phyloP scores from a whole-genome alignment of 2,113 vertebrate species.

The Mustelus asterias region DNA sequence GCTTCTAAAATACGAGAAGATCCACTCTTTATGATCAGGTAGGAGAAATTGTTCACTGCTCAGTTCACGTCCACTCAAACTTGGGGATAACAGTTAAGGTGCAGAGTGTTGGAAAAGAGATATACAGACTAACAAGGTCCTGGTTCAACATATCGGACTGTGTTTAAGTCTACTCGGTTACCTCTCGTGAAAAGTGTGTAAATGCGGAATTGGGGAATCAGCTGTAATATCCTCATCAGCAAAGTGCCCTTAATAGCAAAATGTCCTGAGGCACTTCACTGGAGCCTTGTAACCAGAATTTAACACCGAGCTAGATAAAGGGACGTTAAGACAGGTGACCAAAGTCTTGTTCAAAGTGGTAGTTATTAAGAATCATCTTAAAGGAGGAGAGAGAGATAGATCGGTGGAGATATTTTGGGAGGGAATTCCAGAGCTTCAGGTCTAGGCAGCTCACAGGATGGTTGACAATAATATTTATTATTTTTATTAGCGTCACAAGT shows the following conservation, averaged over 20 bases:
- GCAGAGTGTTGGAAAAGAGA: not conserved
- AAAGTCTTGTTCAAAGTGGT: not conserved
- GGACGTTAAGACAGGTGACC: not conserved
- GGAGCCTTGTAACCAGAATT: not conserved
- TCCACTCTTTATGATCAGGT: slow-evolving; percentile 90
- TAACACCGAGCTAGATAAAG: not conserved
- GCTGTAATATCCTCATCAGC: not conserved
- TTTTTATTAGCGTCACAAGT: too few relatives aligned
- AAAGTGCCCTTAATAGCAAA: not conserved
- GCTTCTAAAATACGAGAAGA: slow-evolving; percentile 95
- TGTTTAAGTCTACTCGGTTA: not conserved
- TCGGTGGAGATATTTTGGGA: not conserved
- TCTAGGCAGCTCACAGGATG: not conserved
- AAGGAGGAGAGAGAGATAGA: not conserved
- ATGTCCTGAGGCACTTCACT: not conserved
- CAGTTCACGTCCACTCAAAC: not conserved
- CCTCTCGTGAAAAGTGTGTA: not conserved
- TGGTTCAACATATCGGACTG: not conserved
- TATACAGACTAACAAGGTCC: not conserved
- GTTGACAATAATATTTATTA: not conserved
- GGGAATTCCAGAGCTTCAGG: not conserved
- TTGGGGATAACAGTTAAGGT: not conserved
- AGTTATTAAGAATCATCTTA: not conserved
- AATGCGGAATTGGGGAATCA: not conserved
- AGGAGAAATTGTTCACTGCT: not conserved